Conservation (phyloP, 2,888 invertebrate genomes). For the Diploptera punctata region DNA sequence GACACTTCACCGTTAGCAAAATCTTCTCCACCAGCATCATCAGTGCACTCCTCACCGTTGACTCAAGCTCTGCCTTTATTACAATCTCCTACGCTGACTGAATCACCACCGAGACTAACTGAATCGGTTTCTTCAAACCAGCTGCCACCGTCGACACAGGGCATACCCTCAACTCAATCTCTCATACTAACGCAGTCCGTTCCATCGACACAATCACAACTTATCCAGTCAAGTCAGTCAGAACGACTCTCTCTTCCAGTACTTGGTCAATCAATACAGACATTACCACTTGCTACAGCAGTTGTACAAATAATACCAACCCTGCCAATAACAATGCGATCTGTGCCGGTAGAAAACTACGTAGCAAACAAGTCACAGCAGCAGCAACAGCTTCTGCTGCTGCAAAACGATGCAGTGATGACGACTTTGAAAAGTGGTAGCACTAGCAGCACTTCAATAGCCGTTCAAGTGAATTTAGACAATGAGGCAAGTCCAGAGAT, state of each 20-base stretch:
- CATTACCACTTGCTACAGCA: conserved; percentile 1
- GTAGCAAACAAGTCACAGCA: neutral
- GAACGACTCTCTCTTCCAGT: neutral
- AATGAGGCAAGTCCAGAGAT: conserved; percentile 47
- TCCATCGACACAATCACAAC: neutral
- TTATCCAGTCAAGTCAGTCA: neutral
- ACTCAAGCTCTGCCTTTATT: too few relatives aligned
- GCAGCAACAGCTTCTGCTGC: neutral
- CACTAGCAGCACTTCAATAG: conserved; percentile 57
- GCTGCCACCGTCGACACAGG: neutral
- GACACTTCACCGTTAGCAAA: neutral
- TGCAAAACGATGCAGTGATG: conserved; percentile 4
- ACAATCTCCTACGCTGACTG: too few relatives aligned
- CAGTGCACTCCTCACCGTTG: too few relatives aligned
- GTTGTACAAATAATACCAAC: conserved; percentile 9
- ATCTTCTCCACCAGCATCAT: neutral
- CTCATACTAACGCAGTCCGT: neutral
- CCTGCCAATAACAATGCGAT: neutral
- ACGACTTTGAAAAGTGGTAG: conserved; percentile 16
- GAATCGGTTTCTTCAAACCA: neutral
- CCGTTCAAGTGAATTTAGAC: conserved; percentile 63
- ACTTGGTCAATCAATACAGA: neutral
- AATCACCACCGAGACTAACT: too few relatives aligned
- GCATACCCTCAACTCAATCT: neutral
- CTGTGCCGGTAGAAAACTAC: neutral